Evolutionary conservation across 2,113 vertebrate species (phyloP), one percentile per base, ranked within the genome.

Genomic region (Axis porcinus): DNA sequence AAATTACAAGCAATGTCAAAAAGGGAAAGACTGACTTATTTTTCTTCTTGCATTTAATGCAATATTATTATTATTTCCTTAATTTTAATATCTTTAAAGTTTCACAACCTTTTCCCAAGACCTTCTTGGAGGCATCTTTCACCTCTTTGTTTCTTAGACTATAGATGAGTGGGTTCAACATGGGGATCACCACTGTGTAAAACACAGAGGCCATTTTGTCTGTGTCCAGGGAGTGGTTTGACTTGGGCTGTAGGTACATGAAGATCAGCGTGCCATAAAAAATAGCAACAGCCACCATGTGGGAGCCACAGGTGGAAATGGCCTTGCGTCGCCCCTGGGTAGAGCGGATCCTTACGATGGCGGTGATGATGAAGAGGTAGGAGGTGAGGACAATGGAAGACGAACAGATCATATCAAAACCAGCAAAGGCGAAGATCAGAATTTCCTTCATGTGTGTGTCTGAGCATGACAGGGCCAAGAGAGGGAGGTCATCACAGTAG

Each of bases 81-180:
- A 55, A 83, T 47, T 89, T 97, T 57, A 97, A 17, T 14, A 81
- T 74, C 83, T 97, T 94, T 78, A 98, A 74, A 40, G 30, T 83
- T 84, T 97, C 86, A 84, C n/a, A 74, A 4, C 95, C 74, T 92
- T 91, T 98, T 17, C 87, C 70, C 54, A 96, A 70, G 47, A 47
- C 78, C 86, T 96, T 98, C 79, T 86, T 97, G 2, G 94, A 94
- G 9, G 97, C 74, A 9, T 97, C 62, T 78, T 98, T 98, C 28
- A 98, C 95, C 11, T 98, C 98, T 50, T 97, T 97, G 57, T 98
- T 98, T 86, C 97, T 97, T n/a, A 98, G 86, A 54, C 98, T 98
- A 6, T 98, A 98, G 74, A 98, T 98, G 10, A 98, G 64, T 7
- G 98, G 97, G 52, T 98, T 98, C 70, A 98, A 89, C 97, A 97